These are phyloP conservation scores for Zoanthus solanderi DNA, from an alignment of 92 coral and sea anemone genomes.

Conservation along the genomic window DNA sequence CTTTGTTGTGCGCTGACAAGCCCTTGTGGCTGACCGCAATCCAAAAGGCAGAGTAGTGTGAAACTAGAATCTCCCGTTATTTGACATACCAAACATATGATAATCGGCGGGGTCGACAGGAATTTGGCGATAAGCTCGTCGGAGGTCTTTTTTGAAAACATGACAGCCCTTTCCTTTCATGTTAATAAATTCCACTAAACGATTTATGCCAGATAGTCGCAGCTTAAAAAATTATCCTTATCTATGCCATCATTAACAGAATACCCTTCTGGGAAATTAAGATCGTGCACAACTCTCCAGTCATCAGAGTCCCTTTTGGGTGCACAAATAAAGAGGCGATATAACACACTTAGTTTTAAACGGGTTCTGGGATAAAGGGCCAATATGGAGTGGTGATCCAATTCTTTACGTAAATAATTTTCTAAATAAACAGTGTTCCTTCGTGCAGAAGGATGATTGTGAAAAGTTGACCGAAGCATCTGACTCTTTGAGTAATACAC, in stretches of 20 bases:
- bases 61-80: no score
- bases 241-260: constrained; percentile 63
- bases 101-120: no score
- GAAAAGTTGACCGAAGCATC: no score
- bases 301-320: constrained; percentile 55
- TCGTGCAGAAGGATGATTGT: no score
- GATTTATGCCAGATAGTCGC: constrained; percentile 39
- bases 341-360: constrained; percentile 52
- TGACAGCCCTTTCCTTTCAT: constrained; percentile 56
- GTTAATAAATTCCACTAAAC: constrained; percentile 28
- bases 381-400: constrained; percentile 49
- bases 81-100: no score
- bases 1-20: no score
- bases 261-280: constrained; percentile 57
- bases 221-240: constrained; percentile 57
- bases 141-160: constrained; percentile 27
- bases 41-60: no score
- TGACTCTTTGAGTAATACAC: no score
- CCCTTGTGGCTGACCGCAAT: no score
- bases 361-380: constrained; percentile 57
- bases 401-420: constrained; percentile 50
- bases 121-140: no score
- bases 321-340: constrained; percentile 61
- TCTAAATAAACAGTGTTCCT: background rate
- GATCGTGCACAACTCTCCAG: constrained; percentile 58